phyloP scores from a whole-genome alignment of 2,888 invertebrate species.

The Rhingia rostrata region DNA sequence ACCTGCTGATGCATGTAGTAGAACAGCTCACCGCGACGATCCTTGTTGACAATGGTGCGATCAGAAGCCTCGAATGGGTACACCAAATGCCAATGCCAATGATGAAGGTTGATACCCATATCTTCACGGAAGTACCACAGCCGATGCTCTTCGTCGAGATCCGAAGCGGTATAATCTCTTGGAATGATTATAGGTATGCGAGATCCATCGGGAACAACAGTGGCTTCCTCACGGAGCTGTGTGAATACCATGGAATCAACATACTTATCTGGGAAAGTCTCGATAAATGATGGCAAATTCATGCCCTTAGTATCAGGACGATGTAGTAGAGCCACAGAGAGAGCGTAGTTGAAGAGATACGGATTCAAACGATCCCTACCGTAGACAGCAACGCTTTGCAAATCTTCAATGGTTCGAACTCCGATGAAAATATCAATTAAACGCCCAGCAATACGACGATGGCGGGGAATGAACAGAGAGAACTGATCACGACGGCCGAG shows the following conservation, averaged over 20 bases:
- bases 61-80: slow-evolving; percentile 88
- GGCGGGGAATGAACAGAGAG: slow-evolving; percentile 87
- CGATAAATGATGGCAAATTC: slow-evolving; percentile 85
- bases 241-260: slow-evolving; percentile 85
- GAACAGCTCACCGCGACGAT: slow-evolving; percentile 89
- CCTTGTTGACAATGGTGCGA: slow-evolving; percentile 84
- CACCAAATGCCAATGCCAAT: slow-evolving; percentile 84
- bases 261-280: slow-evolving; percentile 86
- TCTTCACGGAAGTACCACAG: slow-evolving; percentile 87
- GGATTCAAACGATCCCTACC: slow-evolving; percentile 89
- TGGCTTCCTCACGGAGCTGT: slow-evolving; percentile 84
- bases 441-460: slow-evolving; percentile 85
- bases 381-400: slow-evolving; percentile 86
- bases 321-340: slow-evolving; percentile 89
- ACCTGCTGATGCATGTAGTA: slow-evolving; percentile 89
- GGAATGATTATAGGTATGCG: slow-evolving; percentile 85
- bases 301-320: slow-evolving; percentile 85
- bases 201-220: slow-evolving; percentile 85
- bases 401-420: slow-evolving; percentile 87
- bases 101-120: slow-evolving; percentile 82
- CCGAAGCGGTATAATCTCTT: slow-evolving; percentile 88
- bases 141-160: slow-evolving; percentile 89
- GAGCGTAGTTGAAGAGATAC: slow-evolving; percentile 89
- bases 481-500: slow-evolving; percentile 86
- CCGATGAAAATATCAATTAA: slow-evolving; percentile 86